Evolutionary conservation across 2,113 vertebrate species (phyloP).

Genomic region (Poeciliopsis occidentalis): DNA sequence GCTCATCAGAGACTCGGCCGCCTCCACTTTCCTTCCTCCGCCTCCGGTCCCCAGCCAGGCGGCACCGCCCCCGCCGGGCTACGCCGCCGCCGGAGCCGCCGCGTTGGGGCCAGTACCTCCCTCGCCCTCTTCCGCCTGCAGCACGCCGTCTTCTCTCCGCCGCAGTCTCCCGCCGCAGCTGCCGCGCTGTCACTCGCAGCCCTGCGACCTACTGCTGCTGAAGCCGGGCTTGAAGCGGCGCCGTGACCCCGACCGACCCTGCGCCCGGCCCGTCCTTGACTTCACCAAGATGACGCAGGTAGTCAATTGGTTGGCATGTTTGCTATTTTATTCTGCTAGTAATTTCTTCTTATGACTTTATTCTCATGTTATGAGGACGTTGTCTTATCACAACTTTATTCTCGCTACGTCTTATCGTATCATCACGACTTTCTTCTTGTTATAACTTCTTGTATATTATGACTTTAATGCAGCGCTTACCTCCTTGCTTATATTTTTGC

Average conservation of each 20-base stretch:
- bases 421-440: too few relatives aligned
- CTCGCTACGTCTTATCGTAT: too few relatives aligned
- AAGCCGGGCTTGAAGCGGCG: conserved; percentile 86
- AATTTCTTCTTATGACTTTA: too few relatives aligned
- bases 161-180: conserved; percentile 83
- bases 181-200: conserved; percentile 91
- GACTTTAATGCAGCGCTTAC: too few relatives aligned
- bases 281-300: conserved; percentile 90
- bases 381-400: too few relatives aligned
- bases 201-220: conserved; percentile 86
- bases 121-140: conserved; percentile 86
- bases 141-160: conserved; percentile 84
- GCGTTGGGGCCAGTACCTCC: conserved; percentile 69
- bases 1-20: conserved; percentile 72
- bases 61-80: conserved; percentile 74
- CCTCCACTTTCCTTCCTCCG: conserved; percentile 69
- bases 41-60: conserved; percentile 77
- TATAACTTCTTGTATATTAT: too few relatives aligned
- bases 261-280: conserved; percentile 85
- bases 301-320: not conserved
- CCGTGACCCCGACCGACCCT: conserved; percentile 84
- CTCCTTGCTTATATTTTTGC: too few relatives aligned
- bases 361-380: too few relatives aligned
- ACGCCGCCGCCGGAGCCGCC: conserved; percentile 31
- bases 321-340: too few relatives aligned